Base-by-base conservation (phyloP, 1,140 invertebrate species). In the Caenorhabditis remanei region DNA sequence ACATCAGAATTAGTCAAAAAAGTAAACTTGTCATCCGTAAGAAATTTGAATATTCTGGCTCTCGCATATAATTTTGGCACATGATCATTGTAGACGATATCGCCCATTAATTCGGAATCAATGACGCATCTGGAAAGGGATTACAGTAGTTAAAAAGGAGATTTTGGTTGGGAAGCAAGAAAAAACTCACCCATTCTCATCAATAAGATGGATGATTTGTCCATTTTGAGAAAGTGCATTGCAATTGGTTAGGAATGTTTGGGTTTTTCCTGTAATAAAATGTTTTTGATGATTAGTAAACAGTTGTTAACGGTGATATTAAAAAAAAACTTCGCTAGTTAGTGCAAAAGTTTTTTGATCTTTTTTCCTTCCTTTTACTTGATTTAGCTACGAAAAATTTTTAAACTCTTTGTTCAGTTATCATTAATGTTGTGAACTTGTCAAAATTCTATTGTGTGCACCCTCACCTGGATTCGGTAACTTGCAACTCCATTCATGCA, bases 31-130 rank as follows among this genome's bases (percentile, higher is more conserved):
- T 87, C 86, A 58, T 82, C 86, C 21, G 58, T 83, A 8, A 83
- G 58, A 58, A 87, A 82, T 63, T 83, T 83, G 86, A 87, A 87
- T 19, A 87, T 82, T 55, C 63, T 84, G 5, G 86, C 79, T 71
- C 86, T 63, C 14, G 79, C 86, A 46, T 87, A 84, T 48, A 87
- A 48, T 84, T 83, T 87, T 21, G 86, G 24, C 21, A 82, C 46
- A 61, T 87, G 82, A 40, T 87, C 82, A 67, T 84, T 87, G 61
- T 87, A 87, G 13, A 87, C 86, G 32, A 87, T 43, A n/a, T 87
- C 86, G 19, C 86, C 86, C 79, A 87, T 83, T 3, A 87, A 41
- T 58, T 87, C 86, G 19, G 86, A 83, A 48, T 87, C 86, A 41
- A 87, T 82, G 14, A 87, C 82, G 40, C 86, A 87, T 16, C 86